Conservation (phyloP, 2,797 vertebrate genomes). For the Syndactyla subalaris region DNA sequence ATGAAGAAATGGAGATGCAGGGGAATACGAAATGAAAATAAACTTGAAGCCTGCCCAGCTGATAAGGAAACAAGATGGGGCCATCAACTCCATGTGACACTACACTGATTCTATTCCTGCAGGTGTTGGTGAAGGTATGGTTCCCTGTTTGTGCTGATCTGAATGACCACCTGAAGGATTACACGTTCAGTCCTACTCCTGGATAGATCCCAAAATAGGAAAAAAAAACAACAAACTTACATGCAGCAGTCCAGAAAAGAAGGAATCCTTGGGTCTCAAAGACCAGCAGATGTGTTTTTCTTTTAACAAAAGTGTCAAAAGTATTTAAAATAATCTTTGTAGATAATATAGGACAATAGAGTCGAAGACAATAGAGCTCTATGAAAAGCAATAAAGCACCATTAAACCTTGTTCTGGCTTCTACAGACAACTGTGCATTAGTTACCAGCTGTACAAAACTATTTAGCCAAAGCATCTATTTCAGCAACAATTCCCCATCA, state of each 20-base stretch:
- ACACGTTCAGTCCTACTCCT: rapidly evolving
- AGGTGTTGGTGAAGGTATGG: background rate
- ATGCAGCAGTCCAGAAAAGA: background rate
- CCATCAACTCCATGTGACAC: background rate
- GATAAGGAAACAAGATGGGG: background rate
- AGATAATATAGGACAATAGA: background rate
- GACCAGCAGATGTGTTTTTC: conserved; percentile 7
- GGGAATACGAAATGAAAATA: background rate
- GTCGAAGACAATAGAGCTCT: background rate
- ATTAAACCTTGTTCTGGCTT: conserved; percentile 73
- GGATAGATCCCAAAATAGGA: background rate
- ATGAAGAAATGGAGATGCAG: background rate
- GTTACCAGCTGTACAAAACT: conserved; percentile 72
- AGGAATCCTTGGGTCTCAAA: background rate
- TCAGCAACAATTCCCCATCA: conserved; percentile 62
- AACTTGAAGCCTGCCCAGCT: background rate
- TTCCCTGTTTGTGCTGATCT: background rate
- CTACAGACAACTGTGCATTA: conserved; percentile 11
- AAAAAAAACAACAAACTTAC: background rate
- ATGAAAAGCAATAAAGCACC: conserved; percentile 25
- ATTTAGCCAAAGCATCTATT: conserved; percentile 74
- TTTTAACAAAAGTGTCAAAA: background rate
- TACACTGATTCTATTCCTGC: background rate
- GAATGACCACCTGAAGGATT: background rate
- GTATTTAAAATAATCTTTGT: conserved; percentile 23